A percentile compares a stretch with the other conserved stretches of the same genome.
Conservation (phyloP, 2,113 vertebrate species). For the Athene noctua region DNA sequence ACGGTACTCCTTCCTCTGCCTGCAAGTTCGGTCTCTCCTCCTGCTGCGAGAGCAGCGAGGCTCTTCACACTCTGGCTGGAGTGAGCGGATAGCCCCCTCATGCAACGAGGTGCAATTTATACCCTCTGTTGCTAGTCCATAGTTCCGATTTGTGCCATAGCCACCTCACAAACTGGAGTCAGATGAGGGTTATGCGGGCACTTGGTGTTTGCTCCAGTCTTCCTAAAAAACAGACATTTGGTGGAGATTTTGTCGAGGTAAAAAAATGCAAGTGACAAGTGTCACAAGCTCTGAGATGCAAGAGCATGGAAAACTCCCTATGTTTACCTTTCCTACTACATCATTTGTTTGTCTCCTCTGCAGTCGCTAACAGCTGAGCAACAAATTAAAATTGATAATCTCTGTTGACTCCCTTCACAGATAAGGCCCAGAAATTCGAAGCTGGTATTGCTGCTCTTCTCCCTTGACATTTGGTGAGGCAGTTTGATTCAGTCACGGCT, state of each 20-base stretch:
- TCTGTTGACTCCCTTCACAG: not conserved
- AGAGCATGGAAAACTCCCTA: not conserved
- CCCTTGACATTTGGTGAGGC: not conserved
- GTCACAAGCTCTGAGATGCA: not conserved
- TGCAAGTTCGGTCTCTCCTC: not conserved
- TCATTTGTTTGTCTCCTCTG: not conserved
- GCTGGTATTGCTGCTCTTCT: not conserved
- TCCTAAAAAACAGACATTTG: not conserved
- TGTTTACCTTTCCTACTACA: not conserved
- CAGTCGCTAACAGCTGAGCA: not conserved
- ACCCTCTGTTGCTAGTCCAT: not conserved
- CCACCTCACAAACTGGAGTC: not conserved
- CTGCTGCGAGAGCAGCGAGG: not conserved
- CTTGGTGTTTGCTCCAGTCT: not conserved
- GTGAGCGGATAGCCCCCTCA: not conserved
- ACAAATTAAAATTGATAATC: not conserved
- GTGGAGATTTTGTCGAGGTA: accelerated
- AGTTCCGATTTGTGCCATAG: not conserved
- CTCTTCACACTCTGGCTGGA: not conserved
- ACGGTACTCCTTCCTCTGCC: not conserved
- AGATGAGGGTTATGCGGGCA: not conserved
- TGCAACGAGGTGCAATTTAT: too few relatives aligned
- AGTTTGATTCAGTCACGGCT: not conserved
- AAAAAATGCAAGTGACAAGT: not conserved
- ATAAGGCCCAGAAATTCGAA: not conserved